These are phyloP conservation scores for Stegastes partitus DNA, from an alignment of 2,113 vertebrate species.

Conservation along the genomic window DNA sequence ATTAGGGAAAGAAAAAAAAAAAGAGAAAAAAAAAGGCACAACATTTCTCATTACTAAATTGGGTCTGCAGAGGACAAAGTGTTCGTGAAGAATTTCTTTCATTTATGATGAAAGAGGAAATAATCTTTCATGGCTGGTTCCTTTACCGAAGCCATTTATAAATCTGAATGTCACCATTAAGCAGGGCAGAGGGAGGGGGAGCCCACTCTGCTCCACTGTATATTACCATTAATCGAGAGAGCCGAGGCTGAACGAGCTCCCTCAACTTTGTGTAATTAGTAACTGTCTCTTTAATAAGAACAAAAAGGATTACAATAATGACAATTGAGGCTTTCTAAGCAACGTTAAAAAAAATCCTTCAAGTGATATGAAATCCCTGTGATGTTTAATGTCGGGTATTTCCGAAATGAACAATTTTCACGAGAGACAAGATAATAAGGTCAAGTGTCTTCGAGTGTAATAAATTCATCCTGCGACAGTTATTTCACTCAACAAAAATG, in stretches of 20 bases:
- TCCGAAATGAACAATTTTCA: slow-evolving; percentile 46
- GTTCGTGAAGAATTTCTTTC: slow-evolving; percentile 80
- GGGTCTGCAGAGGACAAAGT: slow-evolving; percentile 83
- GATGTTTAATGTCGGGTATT: slow-evolving; percentile 44
- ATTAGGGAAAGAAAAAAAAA: slow-evolving; percentile 57
- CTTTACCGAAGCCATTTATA: slow-evolving; percentile 82
- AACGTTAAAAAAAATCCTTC: slow-evolving; percentile 37
- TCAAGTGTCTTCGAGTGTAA: slow-evolving; percentile 34
- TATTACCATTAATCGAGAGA: slow-evolving; percentile 73
- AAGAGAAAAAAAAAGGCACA: slow-evolving; percentile 55
- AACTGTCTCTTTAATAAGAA: slow-evolving; percentile 71
- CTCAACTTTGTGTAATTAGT: slow-evolving; percentile 78
- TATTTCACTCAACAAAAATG: slow-evolving; percentile 65
- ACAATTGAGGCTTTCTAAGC: slow-evolving; percentile 57
- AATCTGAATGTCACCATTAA: slow-evolving; percentile 80
- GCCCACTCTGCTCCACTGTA: slow-evolving; percentile 54
- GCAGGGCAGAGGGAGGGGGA: slow-evolving; percentile 60
- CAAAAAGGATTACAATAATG: slow-evolving; percentile 54
- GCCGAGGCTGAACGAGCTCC: slow-evolving; percentile 62
- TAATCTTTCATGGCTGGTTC: slow-evolving; percentile 80
- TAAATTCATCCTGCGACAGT: slow-evolving; percentile 48
- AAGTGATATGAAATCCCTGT: slow-evolving; percentile 31
- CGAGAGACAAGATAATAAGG: slow-evolving; percentile 50
- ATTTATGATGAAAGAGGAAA: slow-evolving; percentile 82
- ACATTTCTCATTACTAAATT: slow-evolving; percentile 87